phyloP scores from a whole-genome alignment of 1,140 invertebrate species.

The Scaptomyza montana region DNA sequence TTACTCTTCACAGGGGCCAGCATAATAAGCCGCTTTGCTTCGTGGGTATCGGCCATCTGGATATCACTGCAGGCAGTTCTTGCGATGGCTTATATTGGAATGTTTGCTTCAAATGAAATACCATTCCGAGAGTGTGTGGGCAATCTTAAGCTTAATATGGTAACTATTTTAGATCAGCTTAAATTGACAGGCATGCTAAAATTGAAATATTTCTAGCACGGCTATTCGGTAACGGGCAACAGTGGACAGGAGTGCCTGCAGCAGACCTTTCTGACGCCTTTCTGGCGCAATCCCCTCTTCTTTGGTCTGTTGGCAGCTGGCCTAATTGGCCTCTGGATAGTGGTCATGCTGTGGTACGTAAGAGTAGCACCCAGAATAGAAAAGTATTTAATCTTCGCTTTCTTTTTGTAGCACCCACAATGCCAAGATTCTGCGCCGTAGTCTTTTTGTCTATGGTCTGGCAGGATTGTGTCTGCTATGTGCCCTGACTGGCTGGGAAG shows the following conservation, averaged over 20 bases:
- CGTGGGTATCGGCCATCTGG: conserved; percentile 82
- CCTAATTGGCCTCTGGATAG: conserved; percentile 78
- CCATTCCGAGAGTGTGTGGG: conserved; percentile 80
- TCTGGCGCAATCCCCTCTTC: conserved; percentile 79
- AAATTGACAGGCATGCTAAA: not conserved
- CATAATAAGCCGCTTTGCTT: conserved; percentile 82
- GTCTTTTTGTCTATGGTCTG: conserved; percentile 74
- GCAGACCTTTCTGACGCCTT: conserved; percentile 80
- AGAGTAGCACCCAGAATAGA: not conserved
- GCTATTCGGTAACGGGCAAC: conserved; percentile 64
- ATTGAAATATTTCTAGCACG: conserved; percentile 42
- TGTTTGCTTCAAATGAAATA: conserved; percentile 70
- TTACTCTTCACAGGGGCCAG: conserved; percentile 65
- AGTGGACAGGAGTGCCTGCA: conserved; percentile 78
- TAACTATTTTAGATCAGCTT: conserved; percentile 15
- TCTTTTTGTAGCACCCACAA: conserved; percentile 74
- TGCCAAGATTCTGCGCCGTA: conserved; percentile 72
- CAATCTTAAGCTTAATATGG: conserved; percentile 63
- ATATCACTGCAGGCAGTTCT: conserved; percentile 80
- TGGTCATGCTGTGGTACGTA: conserved; percentile 82
- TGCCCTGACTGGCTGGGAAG: conserved; percentile 77
- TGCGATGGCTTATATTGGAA: conserved; percentile 78
- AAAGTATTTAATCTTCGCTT: not conserved
- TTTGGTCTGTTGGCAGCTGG: conserved; percentile 79
- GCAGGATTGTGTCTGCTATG: conserved; percentile 67